phyloP scores from a whole-genome alignment of 1,140 invertebrate genomes.

The Leptinotarsa undecemlineata region DNA sequence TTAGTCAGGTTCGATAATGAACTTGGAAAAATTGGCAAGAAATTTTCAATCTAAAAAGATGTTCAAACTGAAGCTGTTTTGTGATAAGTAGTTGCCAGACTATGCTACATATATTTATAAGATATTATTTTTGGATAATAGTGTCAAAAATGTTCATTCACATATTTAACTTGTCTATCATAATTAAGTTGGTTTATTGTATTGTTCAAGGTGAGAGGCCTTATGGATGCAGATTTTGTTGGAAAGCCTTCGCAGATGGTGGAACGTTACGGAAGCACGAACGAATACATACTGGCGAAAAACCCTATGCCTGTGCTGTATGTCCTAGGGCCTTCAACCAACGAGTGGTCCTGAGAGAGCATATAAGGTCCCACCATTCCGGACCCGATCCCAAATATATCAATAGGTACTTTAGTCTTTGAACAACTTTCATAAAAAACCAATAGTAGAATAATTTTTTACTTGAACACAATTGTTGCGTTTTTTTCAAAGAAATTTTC shows the following conservation, averaged over 20 bases:
- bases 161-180: too few relatives aligned
- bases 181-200: neutral
- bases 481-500: too few relatives aligned
- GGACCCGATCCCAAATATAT: constrained; percentile 66
- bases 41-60: neutral
- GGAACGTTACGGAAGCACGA: constrained; percentile 97
- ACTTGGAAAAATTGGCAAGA: neutral
- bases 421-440: too few relatives aligned
- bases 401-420: constrained; percentile 43
- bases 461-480: too few relatives aligned
- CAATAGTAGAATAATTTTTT: too few relatives aligned
- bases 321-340: constrained; percentile 87
- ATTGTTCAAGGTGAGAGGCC: constrained; percentile 62
- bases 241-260: constrained; percentile 97
- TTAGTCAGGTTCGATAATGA: neutral
- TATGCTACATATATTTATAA: too few relatives aligned
- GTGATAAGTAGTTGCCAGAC: neutral
- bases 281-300: constrained; percentile 94
- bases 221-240: constrained; percentile 92
- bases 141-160: too few relatives aligned
- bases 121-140: too few relatives aligned
- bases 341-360: constrained; percentile 78
- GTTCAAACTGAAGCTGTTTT: neutral
- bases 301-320: constrained; percentile 94
- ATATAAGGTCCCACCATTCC: constrained; percentile 81